Percentiles rank a stretch among this genome's conserved stretches.
These are phyloP conservation scores for Papilio dardanus DNA, from an alignment of 1,140 invertebrate species.

Conservation along the genomic window DNA sequence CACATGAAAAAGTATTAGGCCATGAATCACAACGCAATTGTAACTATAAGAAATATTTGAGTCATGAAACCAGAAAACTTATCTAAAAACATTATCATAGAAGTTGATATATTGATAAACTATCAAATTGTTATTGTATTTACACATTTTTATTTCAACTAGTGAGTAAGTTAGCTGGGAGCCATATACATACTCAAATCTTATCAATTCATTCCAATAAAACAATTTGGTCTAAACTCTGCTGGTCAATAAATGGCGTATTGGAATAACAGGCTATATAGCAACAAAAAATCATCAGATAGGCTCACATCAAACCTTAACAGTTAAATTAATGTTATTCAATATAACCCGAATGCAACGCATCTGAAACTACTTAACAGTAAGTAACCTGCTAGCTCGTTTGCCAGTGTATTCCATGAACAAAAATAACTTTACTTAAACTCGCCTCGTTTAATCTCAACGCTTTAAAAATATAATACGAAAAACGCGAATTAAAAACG, in stretches of 20 bases:
- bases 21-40: not conserved
- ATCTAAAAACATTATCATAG: slow-evolving; percentile 5
- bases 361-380: not conserved
- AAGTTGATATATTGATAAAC: not conserved
- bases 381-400: not conserved
- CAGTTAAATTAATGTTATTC: not conserved
- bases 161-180: not conserved
- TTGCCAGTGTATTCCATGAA: not conserved
- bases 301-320: not conserved
- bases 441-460: not conserved
- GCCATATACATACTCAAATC: not conserved
- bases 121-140: not conserved
- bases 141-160: slow-evolving; percentile 3
- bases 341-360: not conserved
- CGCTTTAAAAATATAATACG: not conserved
- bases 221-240: not conserved
- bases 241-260: not conserved
- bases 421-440: not conserved
- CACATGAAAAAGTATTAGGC: not conserved
- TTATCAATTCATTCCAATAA: not conserved
- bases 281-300: no score
- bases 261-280: no score
- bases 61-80: not conserved
- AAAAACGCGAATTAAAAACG: not conserved
- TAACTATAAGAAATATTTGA: slow-evolving; percentile 1